phyloP scores from a whole-genome alignment of 64 coral and sea anemone species.

The Porites lutea region DNA sequence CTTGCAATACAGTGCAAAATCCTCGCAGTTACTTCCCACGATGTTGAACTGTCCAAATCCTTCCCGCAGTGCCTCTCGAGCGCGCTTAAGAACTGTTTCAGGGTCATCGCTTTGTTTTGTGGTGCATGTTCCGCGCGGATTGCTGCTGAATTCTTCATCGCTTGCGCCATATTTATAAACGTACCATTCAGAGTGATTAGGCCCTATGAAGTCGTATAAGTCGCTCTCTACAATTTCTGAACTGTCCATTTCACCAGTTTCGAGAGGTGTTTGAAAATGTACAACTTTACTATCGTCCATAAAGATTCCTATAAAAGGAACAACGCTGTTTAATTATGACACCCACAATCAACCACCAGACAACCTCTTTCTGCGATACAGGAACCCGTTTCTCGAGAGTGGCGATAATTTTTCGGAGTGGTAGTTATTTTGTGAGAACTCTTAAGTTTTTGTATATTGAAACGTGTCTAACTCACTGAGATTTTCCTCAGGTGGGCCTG shows the following conservation, averaged over 20 bases:
- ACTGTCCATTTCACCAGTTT: slow-evolving; percentile 47
- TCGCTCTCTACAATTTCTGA: slow-evolving; percentile 57
- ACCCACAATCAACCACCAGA: too few relatives aligned
- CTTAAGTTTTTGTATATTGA: too few relatives aligned
- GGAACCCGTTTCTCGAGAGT: too few relatives aligned
- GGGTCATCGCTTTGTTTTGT: slow-evolving; percentile 37
- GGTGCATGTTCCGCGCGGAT: slow-evolving; percentile 45
- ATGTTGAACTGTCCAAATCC: slow-evolving; percentile 78
- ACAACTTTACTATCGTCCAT: slow-evolving; percentile 41
- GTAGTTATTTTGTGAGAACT: too few relatives aligned
- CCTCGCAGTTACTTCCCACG: slow-evolving; percentile 78
- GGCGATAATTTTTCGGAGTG: too few relatives aligned
- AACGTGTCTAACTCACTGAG: too few relatives aligned
- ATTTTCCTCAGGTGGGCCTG: too few relatives aligned
- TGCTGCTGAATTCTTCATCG: slow-evolving; percentile 37
- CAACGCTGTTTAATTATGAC: background rate
- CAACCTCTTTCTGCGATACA: too few relatives aligned
- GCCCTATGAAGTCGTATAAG: slow-evolving; percentile 37
- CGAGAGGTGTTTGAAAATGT: slow-evolving; percentile 76
- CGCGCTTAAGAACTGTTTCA: slow-evolving; percentile 43
- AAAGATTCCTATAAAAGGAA: slow-evolving; percentile 46
- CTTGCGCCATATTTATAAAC: slow-evolving; percentile 63
- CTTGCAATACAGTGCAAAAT: slow-evolving; percentile 72
- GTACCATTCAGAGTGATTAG: background rate
- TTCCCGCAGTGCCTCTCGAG: slow-evolving; percentile 24